Evolutionary conservation across 1,140 invertebrate genomes (phyloP).

Genomic region (Bombus superbus): DNA sequence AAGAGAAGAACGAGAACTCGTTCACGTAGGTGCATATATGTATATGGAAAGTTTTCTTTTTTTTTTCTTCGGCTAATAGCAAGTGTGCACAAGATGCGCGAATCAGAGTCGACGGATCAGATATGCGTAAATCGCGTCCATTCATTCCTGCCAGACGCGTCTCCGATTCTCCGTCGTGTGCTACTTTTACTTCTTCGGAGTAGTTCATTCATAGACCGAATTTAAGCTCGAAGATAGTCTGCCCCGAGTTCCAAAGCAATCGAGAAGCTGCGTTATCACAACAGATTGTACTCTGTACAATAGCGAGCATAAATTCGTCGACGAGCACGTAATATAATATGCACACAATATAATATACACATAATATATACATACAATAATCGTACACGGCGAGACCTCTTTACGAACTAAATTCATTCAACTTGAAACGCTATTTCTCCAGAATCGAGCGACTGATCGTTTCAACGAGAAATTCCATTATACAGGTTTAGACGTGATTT

Average conservation of each 20-base stretch:
- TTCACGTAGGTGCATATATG: background rate
- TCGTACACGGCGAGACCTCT: background rate
- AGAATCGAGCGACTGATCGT: background rate
- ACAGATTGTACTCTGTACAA: background rate
- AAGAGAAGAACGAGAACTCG: background rate
- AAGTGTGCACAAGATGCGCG: background rate
- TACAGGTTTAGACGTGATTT: background rate
- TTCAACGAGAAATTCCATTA: background rate
- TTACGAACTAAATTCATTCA: background rate
- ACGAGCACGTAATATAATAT: background rate
- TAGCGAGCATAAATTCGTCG: background rate
- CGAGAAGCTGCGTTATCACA: background rate
- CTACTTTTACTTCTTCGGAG: slow-evolving; percentile 9
- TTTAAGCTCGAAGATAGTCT: background rate
- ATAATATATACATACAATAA: background rate
- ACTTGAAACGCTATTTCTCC: background rate
- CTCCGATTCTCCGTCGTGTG: background rate
- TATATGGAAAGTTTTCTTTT: slow-evolving; percentile 11
- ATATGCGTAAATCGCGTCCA: background rate
- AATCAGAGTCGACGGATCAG: background rate
- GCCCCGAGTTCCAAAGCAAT: background rate
- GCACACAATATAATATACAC: background rate
- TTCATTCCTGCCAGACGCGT: background rate
- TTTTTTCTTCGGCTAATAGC: background rate
- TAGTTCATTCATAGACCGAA: slow-evolving; percentile 5